Evolutionary conservation across 1,140 invertebrate genomes (phyloP).

Genomic region (Macrocentrus cingulum): DNA sequence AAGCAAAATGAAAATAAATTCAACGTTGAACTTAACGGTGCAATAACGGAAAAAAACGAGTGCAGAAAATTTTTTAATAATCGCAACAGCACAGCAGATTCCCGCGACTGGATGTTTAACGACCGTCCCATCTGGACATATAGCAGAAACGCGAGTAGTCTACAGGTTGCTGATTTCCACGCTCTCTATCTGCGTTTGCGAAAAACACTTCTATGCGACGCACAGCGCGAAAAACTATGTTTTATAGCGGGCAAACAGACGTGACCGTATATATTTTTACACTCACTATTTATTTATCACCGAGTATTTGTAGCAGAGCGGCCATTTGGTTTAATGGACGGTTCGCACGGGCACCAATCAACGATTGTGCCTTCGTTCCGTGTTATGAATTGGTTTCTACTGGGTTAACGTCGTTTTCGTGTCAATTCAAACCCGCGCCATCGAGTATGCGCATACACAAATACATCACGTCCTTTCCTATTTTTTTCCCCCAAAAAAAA

Average conservation of each 20-base stretch:
- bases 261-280: background rate
- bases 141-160: background rate
- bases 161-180: conserved; percentile 18
- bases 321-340: conserved; percentile 16
- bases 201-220: background rate
- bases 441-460: background rate
- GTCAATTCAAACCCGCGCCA: background rate
- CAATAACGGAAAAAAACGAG: conserved; percentile 18
- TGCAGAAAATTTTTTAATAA: conserved; percentile 23
- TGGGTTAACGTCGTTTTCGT: background rate
- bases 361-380: background rate
- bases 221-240: background rate
- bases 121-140: conserved; percentile 9
- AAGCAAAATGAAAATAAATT: conserved; percentile 22
- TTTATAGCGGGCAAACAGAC: conserved; percentile 2
- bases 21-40: conserved; percentile 13
- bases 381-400: background rate
- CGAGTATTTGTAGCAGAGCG: conserved; percentile 2
- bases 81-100: conserved; percentile 15
- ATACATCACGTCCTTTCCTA: background rate
- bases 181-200: too few relatives aligned
- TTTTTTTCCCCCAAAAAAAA: too few relatives aligned
- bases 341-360: conserved; percentile 9
- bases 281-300: conserved; percentile 15
- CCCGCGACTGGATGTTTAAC: conserved; percentile 6